These are phyloP conservation scores for Lepidurus apus DNA, from an alignment of 1,140 invertebrate species.

Conservation along the genomic window DNA sequence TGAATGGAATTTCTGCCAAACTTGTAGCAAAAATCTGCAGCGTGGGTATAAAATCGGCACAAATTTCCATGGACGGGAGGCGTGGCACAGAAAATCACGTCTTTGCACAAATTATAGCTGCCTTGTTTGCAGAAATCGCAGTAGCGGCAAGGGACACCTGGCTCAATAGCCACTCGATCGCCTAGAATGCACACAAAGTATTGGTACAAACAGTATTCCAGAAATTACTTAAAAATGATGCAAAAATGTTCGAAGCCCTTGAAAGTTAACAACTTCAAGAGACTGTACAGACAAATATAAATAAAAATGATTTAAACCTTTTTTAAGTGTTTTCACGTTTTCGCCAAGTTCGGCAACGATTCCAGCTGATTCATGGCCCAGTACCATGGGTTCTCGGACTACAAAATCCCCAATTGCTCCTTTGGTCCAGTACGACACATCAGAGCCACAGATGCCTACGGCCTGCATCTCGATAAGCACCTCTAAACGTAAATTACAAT, in stretches of 20 bases:
- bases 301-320: constrained; percentile 44
- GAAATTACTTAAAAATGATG: not conserved
- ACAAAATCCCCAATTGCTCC: constrained; percentile 79
- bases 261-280: constrained; percentile 15
- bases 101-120: constrained; percentile 80
- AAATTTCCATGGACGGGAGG: constrained; percentile 83
- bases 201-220: not conserved
- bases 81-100: constrained; percentile 83
- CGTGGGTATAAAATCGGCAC: constrained; percentile 74
- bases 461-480: constrained; percentile 79
- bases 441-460: constrained; percentile 94
- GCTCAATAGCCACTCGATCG: constrained; percentile 89
- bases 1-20: constrained; percentile 42
- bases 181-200: constrained; percentile 49
- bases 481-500: constrained; percentile 53
- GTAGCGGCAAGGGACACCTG: constrained; percentile 76
- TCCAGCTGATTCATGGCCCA: constrained; percentile 83
- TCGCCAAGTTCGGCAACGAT: constrained; percentile 62
- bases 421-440: constrained; percentile 82
- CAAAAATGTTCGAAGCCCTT: not conserved
- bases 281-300: not conserved
- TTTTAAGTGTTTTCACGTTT: constrained; percentile 66
- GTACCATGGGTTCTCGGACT: constrained; percentile 75
- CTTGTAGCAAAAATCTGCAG: constrained; percentile 92
- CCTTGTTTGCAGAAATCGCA: constrained; percentile 83